A percentile compares a stretch with the other conserved stretches of the same genome.
These are phyloP conservation scores for Delichon dasypus DNA, from an alignment of 2,797 vertebrate genomes.

Conservation along the genomic window DNA sequence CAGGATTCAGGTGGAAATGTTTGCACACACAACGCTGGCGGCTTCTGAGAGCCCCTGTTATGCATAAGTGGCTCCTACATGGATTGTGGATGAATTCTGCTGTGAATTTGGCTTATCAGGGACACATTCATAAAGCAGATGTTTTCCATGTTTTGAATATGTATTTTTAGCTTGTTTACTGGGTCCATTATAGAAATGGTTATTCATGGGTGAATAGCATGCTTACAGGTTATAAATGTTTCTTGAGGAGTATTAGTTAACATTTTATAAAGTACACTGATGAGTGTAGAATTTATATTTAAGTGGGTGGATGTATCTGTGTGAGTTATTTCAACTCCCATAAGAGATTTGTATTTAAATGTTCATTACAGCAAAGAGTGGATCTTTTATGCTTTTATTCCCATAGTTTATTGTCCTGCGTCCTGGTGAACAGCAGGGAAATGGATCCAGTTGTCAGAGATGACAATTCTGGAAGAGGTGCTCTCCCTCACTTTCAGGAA, in stretches of 20 bases:
- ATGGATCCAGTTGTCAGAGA: background rate
- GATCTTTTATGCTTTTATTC: background rate
- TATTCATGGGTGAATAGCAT: background rate
- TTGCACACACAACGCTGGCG: background rate
- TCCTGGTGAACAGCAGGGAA: background rate
- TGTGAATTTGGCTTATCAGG: background rate
- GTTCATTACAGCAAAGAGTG: background rate
- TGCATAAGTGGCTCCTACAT: background rate
- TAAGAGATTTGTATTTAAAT: background rate
- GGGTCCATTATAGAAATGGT: background rate
- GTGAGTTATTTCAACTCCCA: background rate
- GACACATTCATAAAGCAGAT: background rate
- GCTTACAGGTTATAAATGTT: conserved; percentile 1
- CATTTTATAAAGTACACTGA: background rate
- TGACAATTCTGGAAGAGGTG: background rate
- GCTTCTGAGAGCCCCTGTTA: background rate
- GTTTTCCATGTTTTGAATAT: background rate
- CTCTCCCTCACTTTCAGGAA: background rate
- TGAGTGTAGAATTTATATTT: background rate
- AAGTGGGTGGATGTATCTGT: background rate
- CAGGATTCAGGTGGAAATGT: background rate
- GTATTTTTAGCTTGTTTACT: conserved; percentile 42
- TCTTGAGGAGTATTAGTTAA: background rate
- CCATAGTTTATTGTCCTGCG: background rate
- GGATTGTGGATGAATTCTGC: background rate